A percentile compares a stretch with the other conserved stretches of the same genome.
Evolutionary conservation across 2,113 vertebrate genomes (phyloP).

Genomic region (Bufo gargarizans): DNA sequence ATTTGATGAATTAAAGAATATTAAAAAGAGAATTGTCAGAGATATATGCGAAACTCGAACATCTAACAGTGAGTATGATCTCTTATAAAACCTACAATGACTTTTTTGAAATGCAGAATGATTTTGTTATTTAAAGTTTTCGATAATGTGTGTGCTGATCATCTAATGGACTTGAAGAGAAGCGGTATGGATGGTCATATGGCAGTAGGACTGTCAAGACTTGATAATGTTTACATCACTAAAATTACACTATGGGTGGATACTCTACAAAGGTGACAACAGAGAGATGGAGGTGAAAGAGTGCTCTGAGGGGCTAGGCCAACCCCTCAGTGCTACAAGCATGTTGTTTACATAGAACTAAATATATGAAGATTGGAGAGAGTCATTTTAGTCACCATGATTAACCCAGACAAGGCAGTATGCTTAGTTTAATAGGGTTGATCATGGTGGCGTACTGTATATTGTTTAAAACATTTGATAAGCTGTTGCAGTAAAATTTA

Average conservation of each 20-base stretch:
- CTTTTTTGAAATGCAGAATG: constrained; percentile 25
- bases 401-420: no score
- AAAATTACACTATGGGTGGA: neutral
- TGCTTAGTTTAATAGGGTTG: no score
- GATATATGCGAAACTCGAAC: constrained; percentile 60
- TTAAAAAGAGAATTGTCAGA: constrained; percentile 67
- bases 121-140: neutral
- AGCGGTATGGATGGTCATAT: neutral
- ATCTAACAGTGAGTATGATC: constrained; percentile 65
- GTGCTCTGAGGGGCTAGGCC: no score
- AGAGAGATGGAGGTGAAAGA: no score
- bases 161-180: neutral
- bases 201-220: neutral
- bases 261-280: neutral
- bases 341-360: no score
- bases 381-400: no score
- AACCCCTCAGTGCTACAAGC: no score
- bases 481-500: no score
- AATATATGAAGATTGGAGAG: no score
- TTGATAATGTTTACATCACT: neutral
- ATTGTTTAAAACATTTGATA: no score
- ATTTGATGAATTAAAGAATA: constrained; percentile 62
- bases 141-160: neutral
- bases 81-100: neutral
- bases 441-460: no score